Evolutionary conservation across 2,888 invertebrate species (phyloP).

Genomic region (Oscheius myriophilus): DNA sequence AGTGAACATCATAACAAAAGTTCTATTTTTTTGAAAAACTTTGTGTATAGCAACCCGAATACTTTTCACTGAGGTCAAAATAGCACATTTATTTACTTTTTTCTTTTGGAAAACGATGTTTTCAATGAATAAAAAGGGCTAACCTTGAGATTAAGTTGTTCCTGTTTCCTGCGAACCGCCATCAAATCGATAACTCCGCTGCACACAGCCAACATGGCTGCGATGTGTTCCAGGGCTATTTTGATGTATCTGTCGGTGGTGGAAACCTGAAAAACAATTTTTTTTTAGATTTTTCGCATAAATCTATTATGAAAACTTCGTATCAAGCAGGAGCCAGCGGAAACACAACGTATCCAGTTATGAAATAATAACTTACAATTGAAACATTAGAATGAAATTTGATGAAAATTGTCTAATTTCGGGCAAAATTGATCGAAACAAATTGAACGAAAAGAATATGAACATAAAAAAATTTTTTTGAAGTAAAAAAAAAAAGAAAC

Average conservation of each 20-base stretch:
- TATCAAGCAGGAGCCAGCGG: too few species aligned
- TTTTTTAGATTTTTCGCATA: background rate
- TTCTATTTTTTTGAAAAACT: background rate
- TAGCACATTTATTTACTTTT: background rate
- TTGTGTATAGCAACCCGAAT: background rate
- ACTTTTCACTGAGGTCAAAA: background rate
- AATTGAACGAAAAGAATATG: too few species aligned
- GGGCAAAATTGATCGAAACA: too few species aligned
- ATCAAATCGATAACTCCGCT: conserved; percentile 64
- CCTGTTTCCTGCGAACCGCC: conserved; percentile 57
- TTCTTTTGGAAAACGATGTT: too few species aligned
- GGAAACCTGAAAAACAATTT: conserved; percentile 41
- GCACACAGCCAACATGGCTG: conserved; percentile 61
- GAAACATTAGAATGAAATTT: too few species aligned
- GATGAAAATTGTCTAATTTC: too few species aligned
- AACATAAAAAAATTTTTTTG: too few species aligned
- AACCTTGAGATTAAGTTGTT: conserved; percentile 67
- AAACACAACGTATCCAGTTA: too few species aligned
- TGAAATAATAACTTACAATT: too few species aligned
- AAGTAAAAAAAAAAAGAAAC: too few species aligned
- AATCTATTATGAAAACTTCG: too few species aligned
- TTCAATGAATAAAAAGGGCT: background rate
- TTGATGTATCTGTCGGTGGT: conserved; percentile 66
- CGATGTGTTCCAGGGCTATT: conserved; percentile 67
- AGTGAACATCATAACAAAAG: too few species aligned